Percentiles rank a stretch among this genome's conserved stretches.
These are phyloP conservation scores for Physocephala rufipes DNA, from an alignment of 2,888 invertebrate species.

Conservation along the genomic window DNA sequence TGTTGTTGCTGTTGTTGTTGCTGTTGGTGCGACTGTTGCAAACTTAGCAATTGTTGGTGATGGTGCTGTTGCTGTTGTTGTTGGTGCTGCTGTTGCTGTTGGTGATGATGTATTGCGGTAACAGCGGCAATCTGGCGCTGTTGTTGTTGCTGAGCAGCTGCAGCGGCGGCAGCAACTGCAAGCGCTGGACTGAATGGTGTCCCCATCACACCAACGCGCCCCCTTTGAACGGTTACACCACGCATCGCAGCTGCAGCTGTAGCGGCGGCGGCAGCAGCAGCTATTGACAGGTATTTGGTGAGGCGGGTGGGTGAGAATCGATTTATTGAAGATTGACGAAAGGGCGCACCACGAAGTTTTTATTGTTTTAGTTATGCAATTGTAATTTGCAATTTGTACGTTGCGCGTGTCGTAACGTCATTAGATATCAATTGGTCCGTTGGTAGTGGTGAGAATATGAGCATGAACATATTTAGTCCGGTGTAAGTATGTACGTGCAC, in stretches of 20 bases:
- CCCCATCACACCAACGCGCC: slow-evolving; percentile 70
- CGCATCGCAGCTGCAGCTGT: slow-evolving; percentile 80
- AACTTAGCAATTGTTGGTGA: slow-evolving; percentile 43
- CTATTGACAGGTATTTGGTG: slow-evolving; percentile 40
- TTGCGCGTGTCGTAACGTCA: too few relatives aligned
- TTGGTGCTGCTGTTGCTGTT: slow-evolving; percentile 53
- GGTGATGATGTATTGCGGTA: slow-evolving; percentile 72
- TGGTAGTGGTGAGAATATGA: slow-evolving; percentile 34
- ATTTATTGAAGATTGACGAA: slow-evolving; percentile 37
- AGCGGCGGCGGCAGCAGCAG: slow-evolving; percentile 54
- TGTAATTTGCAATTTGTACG: neutral
- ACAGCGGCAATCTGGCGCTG: slow-evolving; percentile 66
- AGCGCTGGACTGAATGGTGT: slow-evolving; percentile 68
- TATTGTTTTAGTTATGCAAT: slow-evolving; percentile 24
- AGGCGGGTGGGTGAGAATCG: slow-evolving; percentile 41
- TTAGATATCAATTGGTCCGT: too few relatives aligned
- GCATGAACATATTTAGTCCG: slow-evolving; percentile 28
- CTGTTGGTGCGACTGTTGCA: slow-evolving; percentile 52
- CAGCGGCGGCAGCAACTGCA: slow-evolving; percentile 73
- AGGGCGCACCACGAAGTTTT: slow-evolving; percentile 24
- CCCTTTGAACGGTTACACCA: slow-evolving; percentile 85
- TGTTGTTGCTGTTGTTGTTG: slow-evolving; percentile 50
- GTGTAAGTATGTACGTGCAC: slow-evolving; percentile 46
- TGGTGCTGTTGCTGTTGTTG: slow-evolving; percentile 51
- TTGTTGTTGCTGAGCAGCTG: slow-evolving; percentile 54